These are phyloP conservation scores for Aleiodes alternator DNA, from an alignment of 2,888 invertebrate genomes.

Conservation along the genomic window DNA sequence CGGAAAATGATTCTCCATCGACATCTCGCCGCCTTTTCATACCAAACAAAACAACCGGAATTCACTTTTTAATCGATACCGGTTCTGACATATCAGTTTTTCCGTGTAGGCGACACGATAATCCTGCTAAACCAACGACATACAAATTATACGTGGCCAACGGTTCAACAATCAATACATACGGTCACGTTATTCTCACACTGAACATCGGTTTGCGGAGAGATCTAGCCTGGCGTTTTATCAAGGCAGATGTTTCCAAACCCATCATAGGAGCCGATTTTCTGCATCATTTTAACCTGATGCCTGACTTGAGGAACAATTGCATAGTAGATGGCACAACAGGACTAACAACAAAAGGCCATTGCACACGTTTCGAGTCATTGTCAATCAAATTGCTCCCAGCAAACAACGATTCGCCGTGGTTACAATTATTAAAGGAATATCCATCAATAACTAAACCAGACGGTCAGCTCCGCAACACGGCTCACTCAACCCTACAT, in stretches of 20 bases:
- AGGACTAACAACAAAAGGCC: background rate
- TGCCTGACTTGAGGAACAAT: background rate
- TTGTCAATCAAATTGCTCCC: background rate
- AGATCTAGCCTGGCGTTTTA: slow-evolving; percentile 63
- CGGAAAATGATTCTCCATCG: background rate
- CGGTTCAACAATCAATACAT: slow-evolving; percentile 61
- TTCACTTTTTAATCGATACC: slow-evolving; percentile 5
- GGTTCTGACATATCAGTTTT: slow-evolving; percentile 14
- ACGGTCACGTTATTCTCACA: slow-evolving; percentile 57
- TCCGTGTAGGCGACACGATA: background rate
- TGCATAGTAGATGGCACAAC: background rate
- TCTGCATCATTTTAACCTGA: background rate
- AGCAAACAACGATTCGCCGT: background rate
- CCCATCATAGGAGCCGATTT: slow-evolving; percentile 69
- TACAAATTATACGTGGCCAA: slow-evolving; percentile 61
- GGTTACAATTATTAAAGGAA: background rate
- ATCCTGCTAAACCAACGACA: background rate
- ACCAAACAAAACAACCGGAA: background rate
- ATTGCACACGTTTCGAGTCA: too few relatives aligned
- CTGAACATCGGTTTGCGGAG: slow-evolving; percentile 63
- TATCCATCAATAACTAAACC: background rate
- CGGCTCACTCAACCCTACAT: background rate
- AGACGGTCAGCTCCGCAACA: background rate
- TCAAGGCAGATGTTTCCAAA: slow-evolving; percentile 63
- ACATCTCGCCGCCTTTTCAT: slow-evolving; percentile 14